Conservation (phyloP, 1,140 invertebrate species). For the Bombus balteatus region DNA sequence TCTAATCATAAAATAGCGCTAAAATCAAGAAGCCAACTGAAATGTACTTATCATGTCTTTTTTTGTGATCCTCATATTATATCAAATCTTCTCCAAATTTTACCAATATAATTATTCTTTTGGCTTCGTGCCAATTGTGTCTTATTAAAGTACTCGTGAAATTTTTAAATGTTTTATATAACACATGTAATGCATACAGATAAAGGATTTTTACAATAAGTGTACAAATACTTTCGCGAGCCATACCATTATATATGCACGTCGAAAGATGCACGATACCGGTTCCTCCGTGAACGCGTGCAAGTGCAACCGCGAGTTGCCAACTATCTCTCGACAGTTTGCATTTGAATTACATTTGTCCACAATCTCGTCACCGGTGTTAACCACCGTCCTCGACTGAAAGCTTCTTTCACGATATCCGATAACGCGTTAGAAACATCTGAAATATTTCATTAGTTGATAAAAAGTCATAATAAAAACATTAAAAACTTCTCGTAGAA, state of each 20-base stretch:
- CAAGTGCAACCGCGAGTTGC: not conserved
- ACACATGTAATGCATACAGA: too few species aligned
- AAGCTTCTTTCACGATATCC: not conserved
- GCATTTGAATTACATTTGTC: constrained; percentile 23
- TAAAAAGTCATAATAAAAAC: not conserved
- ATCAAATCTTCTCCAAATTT: too few species aligned
- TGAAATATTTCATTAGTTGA: not conserved
- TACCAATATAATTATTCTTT: too few species aligned
- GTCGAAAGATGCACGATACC: constrained; percentile 14
- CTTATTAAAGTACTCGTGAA: too few species aligned
- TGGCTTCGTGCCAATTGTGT: too few species aligned
- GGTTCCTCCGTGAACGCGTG: constrained; percentile 15
- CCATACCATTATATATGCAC: not conserved
- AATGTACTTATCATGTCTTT: too few species aligned
- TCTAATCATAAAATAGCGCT: too few species aligned
- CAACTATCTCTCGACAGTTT: constrained; percentile 14
- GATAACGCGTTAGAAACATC: not conserved
- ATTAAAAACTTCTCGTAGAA: too few species aligned
- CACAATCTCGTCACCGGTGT: not conserved
- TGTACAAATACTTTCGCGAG: not conserved
- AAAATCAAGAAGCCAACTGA: too few species aligned
- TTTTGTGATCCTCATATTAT: too few species aligned
- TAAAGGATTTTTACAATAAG: not conserved
- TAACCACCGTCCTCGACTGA: not conserved
- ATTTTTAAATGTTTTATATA: too few species aligned